Evolutionary conservation across 2,888 invertebrate species (phyloP).

Genomic region (Oligia fasciuncula): DNA sequence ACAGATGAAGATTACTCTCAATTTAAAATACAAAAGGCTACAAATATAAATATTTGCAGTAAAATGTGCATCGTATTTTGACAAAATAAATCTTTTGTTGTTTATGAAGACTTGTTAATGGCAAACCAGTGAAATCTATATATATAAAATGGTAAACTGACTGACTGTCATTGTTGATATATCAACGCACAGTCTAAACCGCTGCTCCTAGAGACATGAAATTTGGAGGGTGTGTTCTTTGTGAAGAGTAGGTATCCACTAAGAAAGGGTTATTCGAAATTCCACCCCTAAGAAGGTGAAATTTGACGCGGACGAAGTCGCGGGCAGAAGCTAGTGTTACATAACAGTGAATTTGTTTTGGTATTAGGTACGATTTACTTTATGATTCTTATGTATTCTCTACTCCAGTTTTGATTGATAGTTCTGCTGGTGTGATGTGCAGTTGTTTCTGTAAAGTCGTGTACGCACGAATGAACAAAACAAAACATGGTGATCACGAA

Average conservation of each 20-base stretch:
- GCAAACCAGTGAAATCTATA: neutral
- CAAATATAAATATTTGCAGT: conserved; percentile 15
- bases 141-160: too few relatives aligned
- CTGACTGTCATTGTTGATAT: too few relatives aligned
- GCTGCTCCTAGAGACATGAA: too few relatives aligned
- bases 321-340: too few relatives aligned
- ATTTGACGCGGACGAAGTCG: too few relatives aligned
- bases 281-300: too few relatives aligned
- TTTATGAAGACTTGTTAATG: neutral
- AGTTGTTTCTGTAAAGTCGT: neutral
- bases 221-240: too few relatives aligned
- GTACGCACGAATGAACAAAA: too few relatives aligned
- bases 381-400: neutral
- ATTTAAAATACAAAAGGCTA: conserved; percentile 2
- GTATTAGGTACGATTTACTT: conserved; percentile 8
- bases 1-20: neutral
- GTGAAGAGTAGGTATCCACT: too few relatives aligned
- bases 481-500: too few relatives aligned
- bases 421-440: neutral
- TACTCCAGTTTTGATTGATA: neutral
- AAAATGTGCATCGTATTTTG: neutral
- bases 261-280: too few relatives aligned
- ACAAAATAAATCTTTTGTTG: conserved; percentile 15
- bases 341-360: neutral
- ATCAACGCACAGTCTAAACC: too few relatives aligned